Conservation (phyloP, 2,113 vertebrate species). For the Nematolebias whitei region DNA sequence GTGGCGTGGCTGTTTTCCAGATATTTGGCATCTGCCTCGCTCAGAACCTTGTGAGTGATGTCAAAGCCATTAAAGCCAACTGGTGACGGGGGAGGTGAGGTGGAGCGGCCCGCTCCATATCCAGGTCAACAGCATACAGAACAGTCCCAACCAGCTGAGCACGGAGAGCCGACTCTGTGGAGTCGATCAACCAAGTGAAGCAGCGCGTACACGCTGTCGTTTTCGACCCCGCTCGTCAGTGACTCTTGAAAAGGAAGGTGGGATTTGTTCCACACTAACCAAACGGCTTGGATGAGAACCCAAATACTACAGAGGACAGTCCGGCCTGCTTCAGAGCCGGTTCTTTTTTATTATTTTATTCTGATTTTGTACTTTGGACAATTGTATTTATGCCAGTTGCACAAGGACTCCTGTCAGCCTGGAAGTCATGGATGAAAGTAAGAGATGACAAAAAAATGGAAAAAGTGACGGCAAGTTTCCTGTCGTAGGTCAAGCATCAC, state of each 20-base stretch:
- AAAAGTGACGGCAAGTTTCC: constrained; percentile 11
- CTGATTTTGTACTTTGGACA: constrained; percentile 29
- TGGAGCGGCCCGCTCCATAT: constrained; percentile 5
- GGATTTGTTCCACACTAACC: constrained; percentile 37
- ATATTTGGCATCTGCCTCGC: constrained; percentile 92
- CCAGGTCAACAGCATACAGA: constrained; percentile 32
- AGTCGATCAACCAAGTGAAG: constrained; percentile 33
- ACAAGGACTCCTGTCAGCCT: constrained; percentile 50
- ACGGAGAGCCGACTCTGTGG: constrained; percentile 22
- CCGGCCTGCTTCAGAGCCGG: constrained; percentile 34
- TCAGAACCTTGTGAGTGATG: constrained; percentile 89
- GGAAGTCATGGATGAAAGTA: constrained; percentile 55
- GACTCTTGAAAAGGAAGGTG: constrained; percentile 24
- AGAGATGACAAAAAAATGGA: constrained; percentile 4
- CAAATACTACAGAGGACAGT: constrained; percentile 41
- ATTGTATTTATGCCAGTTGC: constrained; percentile 60
- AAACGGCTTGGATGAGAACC: constrained; percentile 55
- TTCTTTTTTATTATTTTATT: constrained; percentile 10
- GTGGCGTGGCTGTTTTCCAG: constrained; percentile 53
- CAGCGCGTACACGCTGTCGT: constrained; percentile 25
- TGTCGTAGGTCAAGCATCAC: constrained; percentile 32
- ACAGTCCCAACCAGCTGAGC: constrained; percentile 29
- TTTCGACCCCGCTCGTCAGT: constrained; percentile 22
- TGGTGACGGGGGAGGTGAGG: constrained; percentile 81
- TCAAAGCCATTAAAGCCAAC: constrained; percentile 90